A percentile compares a stretch with the other conserved stretches of the same genome.
Conservation (phyloP, 2,113 vertebrate genomes). For the Brienomyrus longianalis region DNA sequence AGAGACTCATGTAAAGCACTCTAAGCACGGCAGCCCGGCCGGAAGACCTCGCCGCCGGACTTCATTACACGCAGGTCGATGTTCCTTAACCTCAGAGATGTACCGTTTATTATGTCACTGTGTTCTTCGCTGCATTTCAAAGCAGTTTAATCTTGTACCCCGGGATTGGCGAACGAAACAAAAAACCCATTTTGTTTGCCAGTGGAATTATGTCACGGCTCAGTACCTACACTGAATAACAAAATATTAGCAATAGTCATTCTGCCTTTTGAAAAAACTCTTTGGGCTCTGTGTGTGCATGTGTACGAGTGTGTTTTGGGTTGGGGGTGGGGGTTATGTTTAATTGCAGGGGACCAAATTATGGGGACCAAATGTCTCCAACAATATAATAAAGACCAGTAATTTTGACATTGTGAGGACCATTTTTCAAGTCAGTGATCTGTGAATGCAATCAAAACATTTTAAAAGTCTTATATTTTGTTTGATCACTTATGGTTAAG, state of each 20-base stretch:
- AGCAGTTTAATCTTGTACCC: conserved; percentile 20
- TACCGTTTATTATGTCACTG: conserved; percentile 34
- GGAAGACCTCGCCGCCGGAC: conserved; percentile 34
- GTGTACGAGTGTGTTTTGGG: neutral
- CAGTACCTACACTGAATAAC: conserved; percentile 9
- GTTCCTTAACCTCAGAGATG: conserved; percentile 31
- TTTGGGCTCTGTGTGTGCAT: neutral
- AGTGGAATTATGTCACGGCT: conserved; percentile 9
- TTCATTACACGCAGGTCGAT: conserved; percentile 45
- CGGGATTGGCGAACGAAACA: neutral
- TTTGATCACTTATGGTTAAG: no score
- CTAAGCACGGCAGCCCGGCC: neutral
- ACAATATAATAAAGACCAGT: no score
- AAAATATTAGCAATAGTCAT: neutral
- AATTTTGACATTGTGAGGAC: no score
- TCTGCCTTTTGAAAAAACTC: neutral
- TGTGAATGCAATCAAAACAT: no score
- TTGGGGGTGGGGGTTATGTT: neutral
- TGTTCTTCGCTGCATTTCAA: conserved; percentile 20
- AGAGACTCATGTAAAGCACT: neutral
- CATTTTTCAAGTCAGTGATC: no score
- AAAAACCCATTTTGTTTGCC: neutral
- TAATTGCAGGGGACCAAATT: no score
- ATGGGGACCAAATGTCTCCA: no score
- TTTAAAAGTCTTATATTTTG: no score